A percentile compares a stretch with the other conserved stretches of the same genome.
phyloP scores from a whole-genome alignment of 2,888 invertebrate species.

The Masnerella sp. region DNA sequence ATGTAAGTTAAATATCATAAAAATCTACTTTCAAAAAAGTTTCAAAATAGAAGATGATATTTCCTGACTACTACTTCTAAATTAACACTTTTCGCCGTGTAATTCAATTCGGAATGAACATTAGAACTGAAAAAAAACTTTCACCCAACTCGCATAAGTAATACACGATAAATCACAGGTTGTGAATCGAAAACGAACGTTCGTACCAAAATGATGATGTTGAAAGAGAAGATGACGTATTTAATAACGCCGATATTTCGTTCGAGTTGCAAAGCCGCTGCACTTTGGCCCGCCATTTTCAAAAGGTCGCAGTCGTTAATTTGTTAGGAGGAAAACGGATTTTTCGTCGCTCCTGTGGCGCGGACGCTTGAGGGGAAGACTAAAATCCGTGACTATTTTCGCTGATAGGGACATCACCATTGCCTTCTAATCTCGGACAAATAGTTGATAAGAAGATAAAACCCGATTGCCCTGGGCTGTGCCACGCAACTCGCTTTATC shows the following conservation, averaged over 20 bases:
- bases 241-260: constrained; percentile 89
- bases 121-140: constrained; percentile 20
- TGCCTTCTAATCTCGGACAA: constrained; percentile 71
- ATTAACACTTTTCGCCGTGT: no score
- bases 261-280: constrained; percentile 82
- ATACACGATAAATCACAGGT: constrained; percentile 8
- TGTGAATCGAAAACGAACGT: constrained; percentile 6
- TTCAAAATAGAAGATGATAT: no score
- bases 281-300: constrained; percentile 75
- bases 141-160: constrained; percentile 11
- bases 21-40: no score
- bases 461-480: constrained; percentile 69
- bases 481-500: constrained; percentile 51
- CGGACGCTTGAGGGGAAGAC: constrained; percentile 17
- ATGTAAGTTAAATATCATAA: no score
- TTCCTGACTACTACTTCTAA: no score
- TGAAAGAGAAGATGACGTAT: constrained; percentile 89
- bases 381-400: constrained; percentile 39
- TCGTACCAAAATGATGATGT: constrained; percentile 86
- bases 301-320: constrained; percentile 18
- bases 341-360: background rate
- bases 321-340: constrained; percentile 19
- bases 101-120: no score
- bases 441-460: constrained; percentile 75
- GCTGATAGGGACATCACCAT: constrained; percentile 53